Evolutionary conservation across 2,113 vertebrate species (phyloP).

Genomic region (Dasyurus viverrinus): DNA sequence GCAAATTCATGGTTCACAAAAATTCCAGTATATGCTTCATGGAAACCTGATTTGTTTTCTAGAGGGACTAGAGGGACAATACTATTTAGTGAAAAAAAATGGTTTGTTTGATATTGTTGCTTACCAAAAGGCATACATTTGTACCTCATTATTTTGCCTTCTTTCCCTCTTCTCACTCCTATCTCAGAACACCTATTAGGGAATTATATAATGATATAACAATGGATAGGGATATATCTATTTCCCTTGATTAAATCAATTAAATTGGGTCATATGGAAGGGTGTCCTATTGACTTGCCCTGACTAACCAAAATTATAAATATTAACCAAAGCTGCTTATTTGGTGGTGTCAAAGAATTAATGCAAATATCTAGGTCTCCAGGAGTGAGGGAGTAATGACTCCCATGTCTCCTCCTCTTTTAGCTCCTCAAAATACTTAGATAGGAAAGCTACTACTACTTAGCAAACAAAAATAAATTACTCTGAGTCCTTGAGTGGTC

Average conservation of each 20-base stretch:
- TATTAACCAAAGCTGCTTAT: background rate
- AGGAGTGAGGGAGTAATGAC: background rate
- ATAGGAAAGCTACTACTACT: background rate
- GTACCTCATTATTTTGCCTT: background rate
- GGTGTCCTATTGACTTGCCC: background rate
- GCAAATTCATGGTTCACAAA: background rate
- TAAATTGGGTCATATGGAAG: background rate
- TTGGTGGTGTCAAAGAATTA: background rate
- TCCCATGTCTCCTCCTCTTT: background rate
- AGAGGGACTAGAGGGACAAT: background rate
- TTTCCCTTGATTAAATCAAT: background rate
- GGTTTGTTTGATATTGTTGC: background rate
- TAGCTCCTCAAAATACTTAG: background rate
- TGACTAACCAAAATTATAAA: background rate
- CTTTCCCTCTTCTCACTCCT: background rate
- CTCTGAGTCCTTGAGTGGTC: background rate
- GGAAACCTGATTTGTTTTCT: background rate
- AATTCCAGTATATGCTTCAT: background rate
- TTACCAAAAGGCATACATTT: background rate
- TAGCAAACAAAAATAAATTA: background rate
- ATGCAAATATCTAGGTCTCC: background rate
- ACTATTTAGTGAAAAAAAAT: background rate
- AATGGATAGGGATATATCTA: background rate
- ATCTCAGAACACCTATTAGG: background rate
- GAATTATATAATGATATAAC: background rate